Base-by-base conservation (phyloP, 2,113 vertebrate species). In the Tenrec ecaudatus region DNA sequence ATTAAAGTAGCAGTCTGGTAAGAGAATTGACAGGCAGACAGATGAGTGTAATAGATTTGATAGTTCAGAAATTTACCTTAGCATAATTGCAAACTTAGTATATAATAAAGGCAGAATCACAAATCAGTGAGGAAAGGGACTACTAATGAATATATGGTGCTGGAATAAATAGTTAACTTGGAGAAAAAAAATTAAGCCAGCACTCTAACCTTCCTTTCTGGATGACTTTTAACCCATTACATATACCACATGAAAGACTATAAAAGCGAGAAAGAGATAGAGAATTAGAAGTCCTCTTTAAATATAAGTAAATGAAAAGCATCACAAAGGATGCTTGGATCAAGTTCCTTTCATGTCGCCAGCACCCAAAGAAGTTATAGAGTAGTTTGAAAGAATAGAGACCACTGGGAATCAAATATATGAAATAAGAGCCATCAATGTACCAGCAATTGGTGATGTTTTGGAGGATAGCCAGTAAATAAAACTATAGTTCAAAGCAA, bases 1-100 rank as follows among this genome's bases (percentile, higher is more conserved):
- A 96, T 90, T 90, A 96, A 94, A 81, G 87, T 81, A 91, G 20
- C 68, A 20, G 14, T 25, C 25, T 85, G 57, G 38, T 53, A 31
- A 89, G 19, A 38, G 82, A 94, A 90, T 66, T 84, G 93, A 19
- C 69, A 69, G 82, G 22, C 69, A 69, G 82, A 22, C 9, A 66
- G 77, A 95, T 96, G 82, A 60, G 36, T 93, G 31, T 31, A 79
- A 91, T 75, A 33, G 82, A 90, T 91, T 91, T 88, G 62, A 89
- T 88, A 82, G 79, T 0, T 1, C 43, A 95, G 75, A 94, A 95
- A 95, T 95, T 0, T 6, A 92, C 71, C 60, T 36, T 38, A 82
- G 40, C 78, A 82, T 83, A 66, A 62, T 86, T 79, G 27, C 0
- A 8, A 88, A 88, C 36, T 86, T 79, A 88, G 53, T 88, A 38